Evolutionary conservation across 2,797 vertebrate genomes (phyloP).

Genomic region (Cossypha niveicapilla): DNA sequence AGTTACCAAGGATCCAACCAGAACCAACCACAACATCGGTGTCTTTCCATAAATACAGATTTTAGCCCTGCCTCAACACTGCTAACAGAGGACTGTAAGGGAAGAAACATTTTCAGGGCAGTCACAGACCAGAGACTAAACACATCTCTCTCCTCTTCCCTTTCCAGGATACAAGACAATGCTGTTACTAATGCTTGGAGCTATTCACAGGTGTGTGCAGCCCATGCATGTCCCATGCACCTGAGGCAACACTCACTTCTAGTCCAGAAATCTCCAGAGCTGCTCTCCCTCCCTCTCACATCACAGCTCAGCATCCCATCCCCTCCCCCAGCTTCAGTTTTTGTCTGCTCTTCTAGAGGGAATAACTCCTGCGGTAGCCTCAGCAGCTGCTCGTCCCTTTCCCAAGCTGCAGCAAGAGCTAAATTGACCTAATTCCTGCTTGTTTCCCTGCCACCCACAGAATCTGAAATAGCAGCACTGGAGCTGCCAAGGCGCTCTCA

Average conservation of each 20-base stretch:
- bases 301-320: neutral
- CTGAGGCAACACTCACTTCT: neutral
- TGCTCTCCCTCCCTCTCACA: neutral
- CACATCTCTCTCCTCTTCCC: neutral
- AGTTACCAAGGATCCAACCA: neutral
- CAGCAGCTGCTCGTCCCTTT: slow-evolving; percentile 57
- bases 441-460: slow-evolving; percentile 51
- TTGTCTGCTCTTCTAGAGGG: neutral
- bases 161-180: neutral
- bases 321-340: slow-evolving; percentile 35
- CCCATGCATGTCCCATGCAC: neutral
- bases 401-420: slow-evolving; percentile 56
- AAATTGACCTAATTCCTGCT: slow-evolving; percentile 71
- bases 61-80: neutral
- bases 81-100: neutral
- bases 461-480: slow-evolving; percentile 43
- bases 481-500: neutral
- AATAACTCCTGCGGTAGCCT: slow-evolving; percentile 26
- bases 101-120: neutral
- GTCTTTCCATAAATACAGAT: neutral
- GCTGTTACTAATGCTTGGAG: neutral
- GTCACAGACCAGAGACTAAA: neutral
- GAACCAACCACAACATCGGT: neutral
- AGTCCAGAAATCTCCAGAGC: neutral
- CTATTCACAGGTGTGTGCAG: neutral